Conservation (phyloP, 2,113 vertebrate species). For the Lophura nycthemera region DNA sequence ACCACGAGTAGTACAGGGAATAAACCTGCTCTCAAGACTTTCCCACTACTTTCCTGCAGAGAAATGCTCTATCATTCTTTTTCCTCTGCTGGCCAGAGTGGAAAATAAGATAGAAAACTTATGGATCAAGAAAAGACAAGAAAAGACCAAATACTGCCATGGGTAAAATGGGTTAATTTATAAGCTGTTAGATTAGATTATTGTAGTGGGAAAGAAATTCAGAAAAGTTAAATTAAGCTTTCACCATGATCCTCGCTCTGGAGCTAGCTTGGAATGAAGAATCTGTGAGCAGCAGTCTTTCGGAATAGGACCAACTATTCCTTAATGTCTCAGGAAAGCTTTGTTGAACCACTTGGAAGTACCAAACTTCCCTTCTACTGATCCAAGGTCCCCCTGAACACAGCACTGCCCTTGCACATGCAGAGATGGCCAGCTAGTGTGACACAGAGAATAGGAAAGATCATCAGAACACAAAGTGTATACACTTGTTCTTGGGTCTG, state of each 20-base stretch:
- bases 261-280: background rate
- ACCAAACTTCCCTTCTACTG: background rate
- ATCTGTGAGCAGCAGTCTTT: background rate
- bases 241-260: background rate
- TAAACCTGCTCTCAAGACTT: background rate
- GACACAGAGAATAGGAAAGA: background rate
- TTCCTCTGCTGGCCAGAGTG: background rate
- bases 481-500: fast-evolving
- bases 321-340: background rate
- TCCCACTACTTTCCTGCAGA: background rate
- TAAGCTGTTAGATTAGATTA: background rate
- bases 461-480: background rate
- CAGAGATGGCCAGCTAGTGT: background rate
- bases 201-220: background rate
- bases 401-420: background rate
- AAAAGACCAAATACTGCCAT: background rate
- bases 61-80: fast-evolving
- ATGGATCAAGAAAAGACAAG: background rate
- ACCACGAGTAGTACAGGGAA: fast-evolving
- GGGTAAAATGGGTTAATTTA: background rate
- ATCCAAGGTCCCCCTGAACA: background rate
- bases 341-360: fast-evolving
- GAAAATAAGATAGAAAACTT: background rate
- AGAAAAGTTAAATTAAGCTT: no score
- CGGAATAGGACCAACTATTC: background rate